These are phyloP conservation scores for Eulemur coronatus DNA, from an alignment of 2,797 vertebrate species.

Conservation along the genomic window DNA sequence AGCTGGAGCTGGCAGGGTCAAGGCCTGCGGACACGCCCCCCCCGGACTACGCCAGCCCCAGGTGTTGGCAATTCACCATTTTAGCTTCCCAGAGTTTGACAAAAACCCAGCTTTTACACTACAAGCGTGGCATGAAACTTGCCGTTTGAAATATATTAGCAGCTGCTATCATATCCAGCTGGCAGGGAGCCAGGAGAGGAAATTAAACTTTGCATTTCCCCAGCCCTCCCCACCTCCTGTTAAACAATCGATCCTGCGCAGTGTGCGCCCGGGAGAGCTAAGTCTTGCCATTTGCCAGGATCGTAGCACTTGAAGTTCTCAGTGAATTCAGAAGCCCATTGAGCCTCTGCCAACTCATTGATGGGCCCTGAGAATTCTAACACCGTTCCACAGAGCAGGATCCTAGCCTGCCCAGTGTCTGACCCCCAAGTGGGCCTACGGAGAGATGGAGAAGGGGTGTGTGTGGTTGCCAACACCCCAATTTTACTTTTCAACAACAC, in stretches of 20 bases:
- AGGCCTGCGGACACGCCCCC: not conserved
- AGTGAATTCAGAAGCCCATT: not conserved
- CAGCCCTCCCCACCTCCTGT: not conserved
- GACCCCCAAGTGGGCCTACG: not conserved
- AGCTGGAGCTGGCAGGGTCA: not conserved
- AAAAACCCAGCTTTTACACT: conserved; percentile 28
- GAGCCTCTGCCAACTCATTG: not conserved
- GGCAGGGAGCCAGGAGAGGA: conserved; percentile 45
- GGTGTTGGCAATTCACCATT: not conserved
- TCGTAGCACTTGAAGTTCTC: not conserved
- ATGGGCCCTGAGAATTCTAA: not conserved
- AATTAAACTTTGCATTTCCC: conserved; percentile 51
- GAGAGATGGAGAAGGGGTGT: not conserved
- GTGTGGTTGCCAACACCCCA: not conserved
- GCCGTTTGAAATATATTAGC: conserved; percentile 60
- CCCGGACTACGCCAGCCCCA: not conserved
- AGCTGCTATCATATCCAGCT: conserved; percentile 29
- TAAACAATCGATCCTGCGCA: not conserved
- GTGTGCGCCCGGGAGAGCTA: not conserved
- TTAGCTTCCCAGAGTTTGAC: conserved; percentile 40
- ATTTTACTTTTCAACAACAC: not conserved
- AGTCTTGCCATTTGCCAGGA: not conserved
- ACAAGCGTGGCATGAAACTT: not conserved
- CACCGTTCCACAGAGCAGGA: not conserved
- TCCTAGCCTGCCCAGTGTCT: not conserved